A percentile compares a stretch with the other conserved stretches of the same genome.
Conservation (phyloP, 2,888 invertebrate genomes). For the Nemurella pictetii region DNA sequence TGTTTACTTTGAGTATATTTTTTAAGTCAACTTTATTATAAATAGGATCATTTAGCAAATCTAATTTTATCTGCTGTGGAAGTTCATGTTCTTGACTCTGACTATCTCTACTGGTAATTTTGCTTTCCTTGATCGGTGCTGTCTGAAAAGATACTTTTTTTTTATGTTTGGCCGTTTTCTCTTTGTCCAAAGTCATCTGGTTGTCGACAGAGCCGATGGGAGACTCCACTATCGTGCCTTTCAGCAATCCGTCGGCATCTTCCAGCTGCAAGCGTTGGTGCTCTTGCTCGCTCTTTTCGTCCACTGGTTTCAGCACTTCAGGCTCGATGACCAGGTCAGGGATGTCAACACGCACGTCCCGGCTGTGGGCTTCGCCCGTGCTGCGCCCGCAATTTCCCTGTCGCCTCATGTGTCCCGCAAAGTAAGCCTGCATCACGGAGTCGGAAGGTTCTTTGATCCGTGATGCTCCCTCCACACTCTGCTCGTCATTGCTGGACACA, state of each 20-base stretch:
- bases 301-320: not conserved
- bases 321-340: not conserved
- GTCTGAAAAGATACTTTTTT: not conserved
- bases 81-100: not conserved
- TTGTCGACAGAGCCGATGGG: conserved; percentile 13
- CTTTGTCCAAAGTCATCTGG: conserved; percentile 16
- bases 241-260: conserved; percentile 24
- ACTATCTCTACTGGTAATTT: not conserved
- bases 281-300: conserved; percentile 1
- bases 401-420: not conserved
- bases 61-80: not conserved
- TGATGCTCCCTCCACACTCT: not conserved
- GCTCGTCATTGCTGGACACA: not conserved
- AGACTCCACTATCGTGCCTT: not conserved
- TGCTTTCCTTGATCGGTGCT: not conserved
- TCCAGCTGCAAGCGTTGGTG: conserved; percentile 24
- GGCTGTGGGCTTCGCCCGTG: not conserved
- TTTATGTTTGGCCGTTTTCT: not conserved
- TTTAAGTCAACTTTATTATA: not conserved
- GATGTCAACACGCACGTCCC: not conserved
- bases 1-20: not conserved
- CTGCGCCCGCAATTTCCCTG: not conserved
- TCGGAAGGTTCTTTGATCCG: not conserved
- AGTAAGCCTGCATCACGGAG: not conserved
- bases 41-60: not conserved